These are phyloP conservation scores for Rapana venosa DNA, from an alignment of 2,888 invertebrate genomes.

Conservation along the genomic window DNA sequence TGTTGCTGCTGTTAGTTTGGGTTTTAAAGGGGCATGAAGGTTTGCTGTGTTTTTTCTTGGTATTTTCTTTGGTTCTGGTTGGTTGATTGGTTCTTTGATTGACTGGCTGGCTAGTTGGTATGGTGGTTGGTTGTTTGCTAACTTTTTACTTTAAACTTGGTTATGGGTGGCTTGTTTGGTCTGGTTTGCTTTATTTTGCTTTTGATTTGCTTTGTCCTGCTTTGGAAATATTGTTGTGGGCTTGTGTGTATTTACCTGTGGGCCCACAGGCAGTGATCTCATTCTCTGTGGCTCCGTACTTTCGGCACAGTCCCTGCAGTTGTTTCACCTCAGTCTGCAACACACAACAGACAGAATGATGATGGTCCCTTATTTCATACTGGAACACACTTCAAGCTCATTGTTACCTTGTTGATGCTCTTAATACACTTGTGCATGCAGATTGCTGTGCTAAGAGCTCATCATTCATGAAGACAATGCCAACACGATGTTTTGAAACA, in stretches of 20 bases:
- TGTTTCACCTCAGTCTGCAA: slow-evolving; percentile 67
- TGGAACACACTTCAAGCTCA: background rate
- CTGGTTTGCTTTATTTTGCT: background rate
- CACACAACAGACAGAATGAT: background rate
- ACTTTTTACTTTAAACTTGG: too few relatives aligned
- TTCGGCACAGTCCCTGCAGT: slow-evolving; percentile 69
- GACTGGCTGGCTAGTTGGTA: too few relatives aligned
- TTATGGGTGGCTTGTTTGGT: background rate
- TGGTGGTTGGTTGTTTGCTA: too few relatives aligned
- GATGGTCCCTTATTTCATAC: too few relatives aligned
- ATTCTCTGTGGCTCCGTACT: slow-evolving; percentile 64
- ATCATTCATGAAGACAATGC: too few relatives aligned
- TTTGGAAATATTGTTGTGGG: background rate
- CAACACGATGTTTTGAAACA: too few relatives aligned
- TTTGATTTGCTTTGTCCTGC: background rate
- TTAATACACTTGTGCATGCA: background rate
- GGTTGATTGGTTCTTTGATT: too few relatives aligned
- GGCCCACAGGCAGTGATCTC: slow-evolving; percentile 69
- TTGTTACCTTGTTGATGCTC: background rate
- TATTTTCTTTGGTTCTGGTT: too few relatives aligned
- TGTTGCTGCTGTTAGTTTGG: too few relatives aligned
- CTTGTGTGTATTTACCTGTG: slow-evolving; percentile 57
- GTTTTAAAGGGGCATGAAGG: too few relatives aligned
- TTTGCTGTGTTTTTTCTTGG: too few relatives aligned
- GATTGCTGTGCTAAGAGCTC: too few relatives aligned